These are phyloP conservation scores for Cepphus grylle DNA, from an alignment of 2,113 vertebrate species.

Conservation along the genomic window DNA sequence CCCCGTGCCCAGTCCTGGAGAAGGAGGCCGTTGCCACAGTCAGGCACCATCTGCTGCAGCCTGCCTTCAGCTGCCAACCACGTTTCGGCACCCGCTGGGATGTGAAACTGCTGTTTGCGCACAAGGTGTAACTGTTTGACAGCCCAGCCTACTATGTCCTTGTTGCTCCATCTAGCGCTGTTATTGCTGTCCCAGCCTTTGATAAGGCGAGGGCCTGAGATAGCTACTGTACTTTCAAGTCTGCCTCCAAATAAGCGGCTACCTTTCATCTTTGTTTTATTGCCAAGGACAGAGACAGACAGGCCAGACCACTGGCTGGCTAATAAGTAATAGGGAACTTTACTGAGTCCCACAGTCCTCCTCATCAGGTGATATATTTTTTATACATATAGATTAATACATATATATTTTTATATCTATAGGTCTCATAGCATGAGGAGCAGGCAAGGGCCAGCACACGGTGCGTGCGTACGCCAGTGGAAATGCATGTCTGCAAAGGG, in stretches of 20 bases:
- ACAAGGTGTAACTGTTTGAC: slow-evolving; percentile 59
- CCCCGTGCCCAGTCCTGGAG: neutral
- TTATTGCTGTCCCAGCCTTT: slow-evolving; percentile 77
- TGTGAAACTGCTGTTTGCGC: slow-evolving; percentile 41
- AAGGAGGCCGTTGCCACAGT: neutral
- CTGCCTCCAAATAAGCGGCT: slow-evolving; percentile 84
- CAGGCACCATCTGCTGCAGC: neutral
- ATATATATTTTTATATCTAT: neutral
- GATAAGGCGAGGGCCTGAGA: slow-evolving; percentile 88
- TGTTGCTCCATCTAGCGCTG: slow-evolving; percentile 83
- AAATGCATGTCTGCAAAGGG: neutral
- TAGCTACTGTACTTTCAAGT: slow-evolving; percentile 89
- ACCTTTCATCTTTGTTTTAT: slow-evolving; percentile 88
- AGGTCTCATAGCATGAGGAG: neutral
- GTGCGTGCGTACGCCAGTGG: neutral
- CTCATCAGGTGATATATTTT: slow-evolving; percentile 54
- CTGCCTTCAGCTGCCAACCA: neutral
- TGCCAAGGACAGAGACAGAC: slow-evolving; percentile 85
- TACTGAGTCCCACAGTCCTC: slow-evolving; percentile 73
- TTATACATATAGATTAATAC: neutral
- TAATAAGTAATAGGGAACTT: slow-evolving; percentile 89
- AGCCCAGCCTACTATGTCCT: slow-evolving; percentile 72
- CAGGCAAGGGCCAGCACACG: neutral
- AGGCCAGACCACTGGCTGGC: slow-evolving; percentile 73
- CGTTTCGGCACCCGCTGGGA: neutral